Conservation (phyloP, 2,113 vertebrate species). For the Coracopsis vasa region DNA sequence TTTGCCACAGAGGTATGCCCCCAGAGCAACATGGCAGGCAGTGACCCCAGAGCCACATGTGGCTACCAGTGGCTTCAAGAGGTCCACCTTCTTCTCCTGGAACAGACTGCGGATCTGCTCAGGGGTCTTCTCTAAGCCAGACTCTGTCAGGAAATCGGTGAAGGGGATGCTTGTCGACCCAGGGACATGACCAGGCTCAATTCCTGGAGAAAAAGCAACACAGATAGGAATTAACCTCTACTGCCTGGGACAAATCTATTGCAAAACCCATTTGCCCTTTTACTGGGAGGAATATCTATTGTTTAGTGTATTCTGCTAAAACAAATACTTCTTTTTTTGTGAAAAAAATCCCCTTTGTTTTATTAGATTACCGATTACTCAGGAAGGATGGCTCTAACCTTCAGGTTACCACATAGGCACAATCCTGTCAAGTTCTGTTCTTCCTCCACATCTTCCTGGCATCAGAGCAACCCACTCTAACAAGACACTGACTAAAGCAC, state of each 20-base stretch:
- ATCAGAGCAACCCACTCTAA: neutral
- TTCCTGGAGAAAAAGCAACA: conserved; percentile 70
- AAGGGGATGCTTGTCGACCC: conserved; percentile 88
- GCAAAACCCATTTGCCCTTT: neutral
- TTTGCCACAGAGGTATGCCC: conserved; percentile 87
- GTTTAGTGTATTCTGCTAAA: neutral
- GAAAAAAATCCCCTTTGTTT: neutral
- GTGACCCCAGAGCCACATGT: conserved; percentile 93
- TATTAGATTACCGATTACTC: neutral
- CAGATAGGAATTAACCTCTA: neutral
- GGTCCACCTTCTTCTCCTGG: conserved; percentile 80
- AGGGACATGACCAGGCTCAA: conserved; percentile 89
- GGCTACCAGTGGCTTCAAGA: conserved; percentile 81
- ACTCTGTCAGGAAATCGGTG: conserved; percentile 79
- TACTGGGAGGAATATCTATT: neutral
- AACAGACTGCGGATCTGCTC: conserved; percentile 82
- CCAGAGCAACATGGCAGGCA: conserved; percentile 87
- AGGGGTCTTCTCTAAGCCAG: conserved; percentile 80
- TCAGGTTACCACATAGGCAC: neutral
- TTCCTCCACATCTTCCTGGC: neutral
- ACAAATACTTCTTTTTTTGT: neutral
- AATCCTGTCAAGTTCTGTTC: neutral
- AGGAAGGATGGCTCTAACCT: neutral
- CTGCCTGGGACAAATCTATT: neutral
- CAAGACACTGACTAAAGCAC: neutral